Base-by-base conservation (phyloP, 2,113 vertebrate species). In the Leuciscus idus region DNA sequence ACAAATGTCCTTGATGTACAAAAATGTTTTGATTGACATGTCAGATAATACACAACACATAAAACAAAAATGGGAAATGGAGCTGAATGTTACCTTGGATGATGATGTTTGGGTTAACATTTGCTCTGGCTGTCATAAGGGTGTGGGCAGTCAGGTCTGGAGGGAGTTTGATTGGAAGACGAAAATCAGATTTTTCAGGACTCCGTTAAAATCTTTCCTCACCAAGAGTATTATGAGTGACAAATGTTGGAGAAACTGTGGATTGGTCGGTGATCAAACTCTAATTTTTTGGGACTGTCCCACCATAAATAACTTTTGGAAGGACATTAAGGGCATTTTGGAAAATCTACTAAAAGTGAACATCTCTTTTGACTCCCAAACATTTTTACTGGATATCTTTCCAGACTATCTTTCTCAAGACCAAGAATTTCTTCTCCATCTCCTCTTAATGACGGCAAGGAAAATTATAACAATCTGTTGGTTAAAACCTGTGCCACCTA, bases 31-130 rank as follows among this genome's bases (percentile, higher is more conserved):
- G 28, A 68, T 15, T 13, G 64, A 68, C 15, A 68, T 68, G 64
- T 68, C 28, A 15, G 64, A 68, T 68, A 68, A 68, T 5, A 68
- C 64, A 33, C 64, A 68, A 68, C 64, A 68, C 33, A 68, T 59
- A 59, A 68, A 68, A 68, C 64, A 68, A 68, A 30, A 68, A 68
- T 68, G 64, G 64, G 28, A 68, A 68, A 68, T 68, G 64, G 64
- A 68, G 15, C 28, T 68, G 12, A 68, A 68, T 68, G 64, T 68
- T 13, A 68, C 28, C 3, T 36, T 68, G 64, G 64, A 68, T 68
- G 64, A 68, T 2, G 28, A 68, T 68, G 15, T 15, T 68, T 68
- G 26, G 64, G 28, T 30, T n/a, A n/a, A n/a, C n/a, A n/a, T n/a
- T n/a, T n/a, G n/a, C n/a, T n/a, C n/a, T n/a, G n/a, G n/a, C n/a